Evolutionary conservation across 2,113 vertebrate genomes (phyloP), one percentile per base, ranked within the genome.

Genomic region (Catagonus wagneri): DNA sequence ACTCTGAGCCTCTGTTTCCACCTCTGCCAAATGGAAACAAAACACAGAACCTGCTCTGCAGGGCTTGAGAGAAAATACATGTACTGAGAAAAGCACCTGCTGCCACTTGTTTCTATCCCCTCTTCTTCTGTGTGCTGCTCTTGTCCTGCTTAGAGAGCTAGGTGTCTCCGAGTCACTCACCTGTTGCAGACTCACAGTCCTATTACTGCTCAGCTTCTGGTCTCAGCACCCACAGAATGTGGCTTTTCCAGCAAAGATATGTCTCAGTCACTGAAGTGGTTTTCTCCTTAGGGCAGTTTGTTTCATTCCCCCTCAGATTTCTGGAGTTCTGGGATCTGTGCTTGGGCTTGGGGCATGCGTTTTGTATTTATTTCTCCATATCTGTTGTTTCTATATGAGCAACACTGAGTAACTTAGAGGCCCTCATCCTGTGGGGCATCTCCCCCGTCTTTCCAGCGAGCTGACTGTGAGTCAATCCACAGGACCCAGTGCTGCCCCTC

Each of bases 361-460:
- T 14, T 22, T 56, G 2, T 34, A 66, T 75, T 22, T 89, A 11
- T 66, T 88, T 79, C 83, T 44, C 60, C 16, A 27, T 25, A 36
- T 68, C 17, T 66, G 3, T 80, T 90, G 3, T 95, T 97, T 93
- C 85, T 83, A 36, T 13, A 29, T 29, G 63, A 95, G 63, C 6
- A 36, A 15, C 15, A 14, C 32, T 50, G 25, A 85, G 39, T 56
- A 79, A 61, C 52, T 86, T 50, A 29, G 65, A 61, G 34, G n/a
- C 32, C 36, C 20, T 75, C 2, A 1, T 2, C 20, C 60, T 10
- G n/a, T 3, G 12, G 27, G n/a, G 36, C 66, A n/a, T 27, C 32
- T 69, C 12, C 80, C 56, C 44, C 11, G 7, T 34, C 34, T 86
- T 5, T 13, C 36, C 78, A 36, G 60, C 1, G 13, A 80, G 20